Evolutionary conservation across 2,113 vertebrate species (phyloP), one percentile per base, ranked within the genome.

Genomic region (Promerops cafer): DNA sequence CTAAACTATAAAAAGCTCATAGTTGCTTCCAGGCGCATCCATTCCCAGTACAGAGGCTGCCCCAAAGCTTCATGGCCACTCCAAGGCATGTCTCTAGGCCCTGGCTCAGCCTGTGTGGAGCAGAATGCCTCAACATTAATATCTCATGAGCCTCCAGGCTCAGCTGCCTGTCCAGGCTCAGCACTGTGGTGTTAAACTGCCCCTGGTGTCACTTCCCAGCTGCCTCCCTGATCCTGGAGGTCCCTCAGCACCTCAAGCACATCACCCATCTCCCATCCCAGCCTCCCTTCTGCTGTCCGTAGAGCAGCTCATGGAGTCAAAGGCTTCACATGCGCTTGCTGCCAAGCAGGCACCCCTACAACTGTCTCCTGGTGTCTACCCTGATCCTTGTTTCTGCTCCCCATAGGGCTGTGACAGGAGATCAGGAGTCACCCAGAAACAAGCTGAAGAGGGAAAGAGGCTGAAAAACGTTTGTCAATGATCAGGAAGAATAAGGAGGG

Each of bases 11-110:
- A 87, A 80, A 39, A 8, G 20, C 17, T 76, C 9, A 9, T 4
- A 0, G 8, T 9, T 70, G 19, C 42, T 89, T 79, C 31, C 61
- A 50, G 49, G 24, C 17, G 45, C 1, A 0, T 20, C 44, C 1
- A 0, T n/a, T 76, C 57, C 39, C 2, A 2, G 33, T 7, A 28
- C 0, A 0, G 44, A 89, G 28, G 59, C 49, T 50, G 22, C 16
- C 14, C 15, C 10, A 21, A 37, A 76, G 13, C 39, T 53, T 59
- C 13, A 4, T 13, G 61, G 52, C 7, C 0, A 0, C 44, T 28
- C 63, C 39, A 10, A 49, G 35, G 39, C 23, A 9, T 20, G 33
- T 5, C 4, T 5, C 33, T 31, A 13, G 28, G 77, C 28, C 17
- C 19, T 54, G 33, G 8, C 44, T 71, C 42, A n/a, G 20, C 20